Conservation (phyloP, 2,113 vertebrate species). For the Canis aureus region DNA sequence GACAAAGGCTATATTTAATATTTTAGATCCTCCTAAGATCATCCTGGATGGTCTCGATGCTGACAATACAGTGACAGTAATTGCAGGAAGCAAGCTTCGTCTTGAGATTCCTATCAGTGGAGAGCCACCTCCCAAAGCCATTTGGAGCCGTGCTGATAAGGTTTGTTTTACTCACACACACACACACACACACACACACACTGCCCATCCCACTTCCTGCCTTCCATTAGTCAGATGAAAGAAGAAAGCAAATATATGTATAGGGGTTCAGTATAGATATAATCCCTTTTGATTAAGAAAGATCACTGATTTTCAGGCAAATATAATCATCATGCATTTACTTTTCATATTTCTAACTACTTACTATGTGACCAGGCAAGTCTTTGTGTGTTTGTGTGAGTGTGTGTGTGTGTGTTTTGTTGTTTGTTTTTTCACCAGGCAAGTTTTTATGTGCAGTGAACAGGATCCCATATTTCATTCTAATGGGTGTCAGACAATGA, state of each 20-base stretch:
- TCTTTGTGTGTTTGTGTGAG: background rate
- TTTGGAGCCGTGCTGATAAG: conserved; percentile 97
- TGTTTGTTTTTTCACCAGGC: background rate
- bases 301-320: background rate
- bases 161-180: conserved; percentile 82
- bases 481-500: background rate
- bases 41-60: conserved; percentile 94
- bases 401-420: too few species aligned
- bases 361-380: background rate
- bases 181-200: background rate
- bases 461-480: background rate
- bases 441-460: background rate
- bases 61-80: conserved; percentile 94
- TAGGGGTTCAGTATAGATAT: background rate
- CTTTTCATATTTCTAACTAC: background rate
- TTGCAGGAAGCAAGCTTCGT: conserved; percentile 98
- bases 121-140: conserved; percentile 94
- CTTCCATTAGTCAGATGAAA: background rate
- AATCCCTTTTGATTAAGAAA: conserved; percentile 35
- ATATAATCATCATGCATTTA: background rate
- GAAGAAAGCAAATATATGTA: background rate
- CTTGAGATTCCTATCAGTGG: conserved; percentile 96
- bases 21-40: conserved; percentile 96
- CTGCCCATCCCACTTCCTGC: background rate
- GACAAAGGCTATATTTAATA: conserved; percentile 52